Percentiles rank a stretch among this genome's conserved stretches.
These are phyloP conservation scores for Neotoma lepida DNA, from an alignment of 2,113 vertebrate species.

Conservation along the genomic window DNA sequence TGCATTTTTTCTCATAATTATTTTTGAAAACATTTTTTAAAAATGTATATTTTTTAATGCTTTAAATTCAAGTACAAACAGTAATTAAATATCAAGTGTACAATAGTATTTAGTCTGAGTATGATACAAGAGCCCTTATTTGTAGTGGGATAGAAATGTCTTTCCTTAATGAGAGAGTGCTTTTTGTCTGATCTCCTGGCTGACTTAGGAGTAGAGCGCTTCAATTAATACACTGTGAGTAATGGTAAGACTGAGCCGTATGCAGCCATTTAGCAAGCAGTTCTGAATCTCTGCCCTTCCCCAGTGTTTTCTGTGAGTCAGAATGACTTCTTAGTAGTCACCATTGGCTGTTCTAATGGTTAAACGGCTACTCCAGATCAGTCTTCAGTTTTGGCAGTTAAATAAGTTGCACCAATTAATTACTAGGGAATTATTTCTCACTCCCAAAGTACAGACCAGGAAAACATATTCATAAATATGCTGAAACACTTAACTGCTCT, in stretches of 20 bases:
- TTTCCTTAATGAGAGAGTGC: slow-evolving; percentile 29
- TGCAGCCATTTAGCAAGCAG: slow-evolving; percentile 5
- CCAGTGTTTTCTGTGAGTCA: slow-evolving; percentile 59
- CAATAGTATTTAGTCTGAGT: neutral
- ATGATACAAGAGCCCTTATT: slow-evolving; percentile 56
- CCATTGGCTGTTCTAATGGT: slow-evolving; percentile 67
- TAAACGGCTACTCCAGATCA: slow-evolving; percentile 60
- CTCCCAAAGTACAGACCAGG: slow-evolving; percentile 43
- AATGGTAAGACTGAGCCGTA: neutral
- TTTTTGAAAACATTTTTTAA: slow-evolving; percentile 36
- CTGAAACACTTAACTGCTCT: slow-evolving; percentile 53
- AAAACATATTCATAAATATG: slow-evolving; percentile 72
- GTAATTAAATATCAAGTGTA: slow-evolving; percentile 44
- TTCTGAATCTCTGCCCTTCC: slow-evolving; percentile 48
- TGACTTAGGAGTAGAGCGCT: slow-evolving; percentile 39
- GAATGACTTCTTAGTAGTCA: neutral
- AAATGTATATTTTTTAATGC: neutral
- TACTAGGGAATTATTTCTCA: slow-evolving; percentile 65
- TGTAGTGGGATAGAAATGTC: slow-evolving; percentile 51
- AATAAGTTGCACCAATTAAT: slow-evolving; percentile 76
- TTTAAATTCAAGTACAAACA: slow-evolving; percentile 47
- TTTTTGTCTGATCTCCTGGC: slow-evolving; percentile 35
- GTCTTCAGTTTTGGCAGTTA: slow-evolving; percentile 76
- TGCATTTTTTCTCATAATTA: slow-evolving; percentile 54
- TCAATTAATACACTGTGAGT: slow-evolving; percentile 54